These are phyloP conservation scores for Clytia hemisphaerica DNA, from an alignment of 30 jellyfish, hydroid and myxozoan species.

Conservation along the genomic window DNA sequence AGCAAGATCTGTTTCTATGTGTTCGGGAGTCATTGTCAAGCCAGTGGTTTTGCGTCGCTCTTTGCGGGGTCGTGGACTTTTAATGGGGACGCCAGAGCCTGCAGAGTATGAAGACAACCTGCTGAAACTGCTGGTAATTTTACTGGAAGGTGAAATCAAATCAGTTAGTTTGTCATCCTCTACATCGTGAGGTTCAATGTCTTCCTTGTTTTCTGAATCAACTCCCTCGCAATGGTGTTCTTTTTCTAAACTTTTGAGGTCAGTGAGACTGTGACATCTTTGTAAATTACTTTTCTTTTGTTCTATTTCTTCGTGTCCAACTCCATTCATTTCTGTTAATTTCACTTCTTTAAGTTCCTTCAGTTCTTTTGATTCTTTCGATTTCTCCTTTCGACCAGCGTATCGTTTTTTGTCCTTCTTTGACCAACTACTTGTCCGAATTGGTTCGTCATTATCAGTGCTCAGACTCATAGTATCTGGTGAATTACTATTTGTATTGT, in stretches of 20 bases:
- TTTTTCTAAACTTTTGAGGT: slow-evolving; percentile 12
- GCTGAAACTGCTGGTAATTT: not conserved
- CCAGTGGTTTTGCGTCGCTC: not conserved
- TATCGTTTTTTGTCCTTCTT: slow-evolving; percentile 14
- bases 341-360: no score
- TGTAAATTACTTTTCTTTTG: no score
- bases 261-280: slow-evolving; percentile 29
- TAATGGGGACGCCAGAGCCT: not conserved
- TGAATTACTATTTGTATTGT: not conserved
- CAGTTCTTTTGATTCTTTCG: not conserved
- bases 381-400: not conserved
- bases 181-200: no score
- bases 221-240: slow-evolving; percentile 3
- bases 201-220: no score
- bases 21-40: not conserved
- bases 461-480: not conserved
- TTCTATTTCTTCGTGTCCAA: no score
- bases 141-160: no score
- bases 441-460: not conserved
- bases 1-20: not conserved
- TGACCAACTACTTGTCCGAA: slow-evolving; percentile 18
- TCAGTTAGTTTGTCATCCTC: no score
- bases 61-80: not conserved
- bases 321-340: no score
- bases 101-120: slow-evolving; percentile 1